Evolutionary conservation across 23 tunicate species (phyloP).

Genomic region (Oikopleura dioica): DNA sequence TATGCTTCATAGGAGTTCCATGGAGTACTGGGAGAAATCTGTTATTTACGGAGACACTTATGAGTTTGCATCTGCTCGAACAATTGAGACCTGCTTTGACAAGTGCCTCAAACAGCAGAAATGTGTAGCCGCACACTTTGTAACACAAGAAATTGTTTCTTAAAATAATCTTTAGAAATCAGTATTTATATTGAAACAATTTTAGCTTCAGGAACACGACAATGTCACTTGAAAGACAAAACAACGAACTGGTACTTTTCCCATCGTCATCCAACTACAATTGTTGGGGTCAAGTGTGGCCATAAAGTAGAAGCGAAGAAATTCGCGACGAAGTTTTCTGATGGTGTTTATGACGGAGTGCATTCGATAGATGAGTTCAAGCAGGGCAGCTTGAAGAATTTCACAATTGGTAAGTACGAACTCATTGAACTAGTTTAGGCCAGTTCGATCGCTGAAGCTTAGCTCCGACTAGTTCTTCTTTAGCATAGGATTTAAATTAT

Average conservation of each 20-base stretch:
- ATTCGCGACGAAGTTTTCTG: not conserved
- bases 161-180: too few species aligned
- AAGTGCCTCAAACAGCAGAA: not conserved
- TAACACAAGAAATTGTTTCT: too few species aligned
- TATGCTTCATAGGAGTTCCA: too few species aligned
- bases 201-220: too few species aligned
- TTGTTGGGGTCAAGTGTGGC: not conserved
- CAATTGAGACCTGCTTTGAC: not conserved
- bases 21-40: not conserved
- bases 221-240: constrained; percentile 3
- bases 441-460: too few species aligned
- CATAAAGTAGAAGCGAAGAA: not conserved
- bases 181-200: too few species aligned
- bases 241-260: constrained; percentile 6
- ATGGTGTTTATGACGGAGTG: not conserved
- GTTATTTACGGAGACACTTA: not conserved
- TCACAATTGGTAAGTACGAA: too few species aligned
- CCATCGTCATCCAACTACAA: not conserved
- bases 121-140: not conserved
- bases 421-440: too few species aligned
- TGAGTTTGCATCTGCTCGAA: not conserved
- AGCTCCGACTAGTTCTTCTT: too few species aligned
- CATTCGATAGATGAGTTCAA: too few species aligned
- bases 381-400: too few species aligned
- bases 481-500: too few species aligned